Evolutionary conservation across 2,888 invertebrate species (phyloP).

Genomic region (Metacarcinus magister): DNA sequence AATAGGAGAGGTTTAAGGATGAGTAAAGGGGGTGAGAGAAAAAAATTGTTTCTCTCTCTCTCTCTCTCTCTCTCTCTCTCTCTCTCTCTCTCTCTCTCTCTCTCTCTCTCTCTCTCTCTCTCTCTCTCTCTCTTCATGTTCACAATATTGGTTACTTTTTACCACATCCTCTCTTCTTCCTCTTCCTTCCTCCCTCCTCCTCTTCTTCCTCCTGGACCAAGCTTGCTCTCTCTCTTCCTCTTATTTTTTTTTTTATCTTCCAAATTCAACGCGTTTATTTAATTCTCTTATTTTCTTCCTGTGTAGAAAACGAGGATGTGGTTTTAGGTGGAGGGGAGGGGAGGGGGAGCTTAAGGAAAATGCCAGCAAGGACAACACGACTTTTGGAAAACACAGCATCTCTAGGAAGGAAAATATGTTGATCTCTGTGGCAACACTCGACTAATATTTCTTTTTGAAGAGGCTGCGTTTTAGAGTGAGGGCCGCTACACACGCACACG

Average conservation of each 20-base stretch:
- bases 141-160: background rate
- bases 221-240: slow-evolving; percentile 5
- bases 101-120: slow-evolving; percentile 52
- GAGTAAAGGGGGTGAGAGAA: background rate
- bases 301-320: slow-evolving; percentile 42
- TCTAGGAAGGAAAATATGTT: background rate
- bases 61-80: slow-evolving; percentile 59
- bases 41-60: background rate
- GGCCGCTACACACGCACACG: slow-evolving; percentile 28
- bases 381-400: background rate
- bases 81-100: slow-evolving; percentile 34
- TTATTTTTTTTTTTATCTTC: background rate
- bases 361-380: background rate
- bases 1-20: background rate
- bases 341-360: background rate
- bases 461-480: slow-evolving; percentile 48
- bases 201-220: background rate
- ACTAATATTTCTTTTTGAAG: slow-evolving; percentile 33
- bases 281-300: background rate
- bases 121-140: background rate
- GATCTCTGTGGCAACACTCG: slow-evolving; percentile 40
- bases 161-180: background rate
- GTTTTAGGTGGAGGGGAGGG: background rate
- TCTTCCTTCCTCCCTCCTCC: background rate
- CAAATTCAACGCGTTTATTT: background rate